Evolutionary conservation across 37 sponge, comb jelly and placozoan species (phyloP).

Genomic region (Bolinopsis microptera): DNA sequence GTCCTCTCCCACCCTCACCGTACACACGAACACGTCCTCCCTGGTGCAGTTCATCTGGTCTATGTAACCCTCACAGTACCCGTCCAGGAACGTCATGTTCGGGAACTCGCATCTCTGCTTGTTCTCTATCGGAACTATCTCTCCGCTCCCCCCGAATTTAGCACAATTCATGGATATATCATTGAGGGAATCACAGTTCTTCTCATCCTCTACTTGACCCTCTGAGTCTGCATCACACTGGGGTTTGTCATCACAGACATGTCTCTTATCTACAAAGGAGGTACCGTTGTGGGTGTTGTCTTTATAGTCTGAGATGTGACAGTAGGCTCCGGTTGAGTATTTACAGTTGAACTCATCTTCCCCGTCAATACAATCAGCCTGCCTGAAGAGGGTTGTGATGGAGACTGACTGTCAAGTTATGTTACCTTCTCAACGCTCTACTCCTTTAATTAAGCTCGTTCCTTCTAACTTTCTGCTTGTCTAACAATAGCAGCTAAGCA

Average conservation of each 20-base stretch:
- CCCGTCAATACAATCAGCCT: neutral
- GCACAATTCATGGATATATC: neutral
- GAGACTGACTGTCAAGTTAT: no score
- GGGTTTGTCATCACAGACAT: neutral
- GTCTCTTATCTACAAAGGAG: neutral
- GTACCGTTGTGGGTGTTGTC: neutral
- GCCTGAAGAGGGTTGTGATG: neutral
- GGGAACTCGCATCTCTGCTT: constrained; percentile 4
- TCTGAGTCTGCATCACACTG: neutral
- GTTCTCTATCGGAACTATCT: neutral
- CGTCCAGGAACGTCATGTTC: constrained; percentile 22
- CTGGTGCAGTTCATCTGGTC: constrained; percentile 38
- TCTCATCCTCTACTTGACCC: neutral
- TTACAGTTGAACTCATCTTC: neutral
- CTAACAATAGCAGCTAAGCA: neutral
- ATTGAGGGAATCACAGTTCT: neutral
- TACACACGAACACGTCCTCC: neutral
- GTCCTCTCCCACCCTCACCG: neutral
- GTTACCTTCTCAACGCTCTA: no score
- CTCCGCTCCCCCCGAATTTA: neutral
- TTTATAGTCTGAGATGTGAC: neutral
- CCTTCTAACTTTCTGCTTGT: no score
- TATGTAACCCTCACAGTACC: constrained; percentile 28
- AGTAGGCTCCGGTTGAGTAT: neutral
- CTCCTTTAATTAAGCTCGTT: no score